phyloP scores from a whole-genome alignment of 2,888 invertebrate genomes.

The Acanthosoma haemorrhoidale region DNA sequence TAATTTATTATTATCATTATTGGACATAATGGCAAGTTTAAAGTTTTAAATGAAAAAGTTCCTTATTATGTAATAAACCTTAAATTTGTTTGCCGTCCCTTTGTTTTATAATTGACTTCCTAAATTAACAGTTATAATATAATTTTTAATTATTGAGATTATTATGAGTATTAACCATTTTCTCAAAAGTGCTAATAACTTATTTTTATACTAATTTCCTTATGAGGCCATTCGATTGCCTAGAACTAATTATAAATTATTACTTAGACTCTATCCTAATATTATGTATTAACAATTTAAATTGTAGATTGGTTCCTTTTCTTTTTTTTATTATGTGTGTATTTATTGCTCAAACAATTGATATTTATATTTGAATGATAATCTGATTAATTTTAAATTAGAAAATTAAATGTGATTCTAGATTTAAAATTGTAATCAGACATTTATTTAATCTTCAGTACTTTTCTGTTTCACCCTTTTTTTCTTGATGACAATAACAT shows the following conservation, averaged over 20 bases:
- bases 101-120: not conserved
- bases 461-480: too few species aligned
- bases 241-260: not conserved
- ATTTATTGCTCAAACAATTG: slow-evolving; percentile 23
- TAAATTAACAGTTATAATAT: not conserved
- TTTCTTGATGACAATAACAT: not conserved
- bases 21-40: not conserved
- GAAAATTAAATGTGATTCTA: slow-evolving; percentile 19
- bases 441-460: not conserved
- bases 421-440: slow-evolving; percentile 6
- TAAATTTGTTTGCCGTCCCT: not conserved
- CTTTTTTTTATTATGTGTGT: not conserved
- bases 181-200: not conserved
- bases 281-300: too few species aligned
- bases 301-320: not conserved
- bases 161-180: not conserved
- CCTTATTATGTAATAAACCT: not conserved
- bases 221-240: not conserved
- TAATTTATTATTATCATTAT: not conserved
- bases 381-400: not conserved
- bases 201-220: not conserved
- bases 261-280: not conserved
- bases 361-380: slow-evolving; percentile 12
- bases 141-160: not conserved
- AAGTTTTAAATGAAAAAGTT: too few species aligned